Evolutionary conservation across 64 coral and sea anemone genomes (phyloP).

Genomic region (Dendrophyllia cribrosa): DNA sequence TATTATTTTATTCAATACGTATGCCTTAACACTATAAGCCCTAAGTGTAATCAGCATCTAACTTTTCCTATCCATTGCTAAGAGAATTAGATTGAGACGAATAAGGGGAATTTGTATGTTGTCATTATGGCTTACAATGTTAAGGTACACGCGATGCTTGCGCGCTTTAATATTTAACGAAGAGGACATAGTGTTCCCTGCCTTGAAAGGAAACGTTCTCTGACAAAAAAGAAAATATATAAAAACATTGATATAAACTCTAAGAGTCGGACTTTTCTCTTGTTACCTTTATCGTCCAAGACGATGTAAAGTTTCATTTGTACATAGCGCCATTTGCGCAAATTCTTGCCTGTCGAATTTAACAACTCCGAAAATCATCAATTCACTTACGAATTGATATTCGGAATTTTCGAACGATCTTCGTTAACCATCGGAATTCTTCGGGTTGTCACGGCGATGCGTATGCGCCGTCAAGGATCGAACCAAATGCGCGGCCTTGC

Average conservation of each 20-base stretch:
- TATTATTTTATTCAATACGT: too few species aligned
- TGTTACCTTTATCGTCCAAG: background rate
- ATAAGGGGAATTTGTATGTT: background rate
- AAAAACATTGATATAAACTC: background rate
- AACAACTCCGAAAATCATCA: background rate
- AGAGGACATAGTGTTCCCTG: background rate
- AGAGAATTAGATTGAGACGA: background rate
- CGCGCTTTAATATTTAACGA: background rate
- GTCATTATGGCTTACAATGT: background rate
- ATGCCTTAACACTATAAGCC: too few species aligned
- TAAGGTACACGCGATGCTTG: background rate
- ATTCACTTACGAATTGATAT: too few species aligned
- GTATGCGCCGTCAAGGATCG: too few species aligned
- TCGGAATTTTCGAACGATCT: too few species aligned
- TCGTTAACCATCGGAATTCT: too few species aligned
- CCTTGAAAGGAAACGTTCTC: background rate
- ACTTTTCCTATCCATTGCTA: too few species aligned
- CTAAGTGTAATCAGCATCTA: too few species aligned
- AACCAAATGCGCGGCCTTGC: too few species aligned
- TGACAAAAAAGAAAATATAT: background rate
- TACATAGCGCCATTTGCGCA: background rate
- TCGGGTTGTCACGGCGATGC: too few species aligned
- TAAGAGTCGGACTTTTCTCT: background rate
- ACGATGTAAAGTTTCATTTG: conserved; percentile 31
- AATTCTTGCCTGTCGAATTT: background rate